Percentiles rank a stretch among this genome's conserved stretches.
These are phyloP conservation scores for Hapalemur alaotrensis DNA, from an alignment of 2,797 vertebrate species.

Conservation along the genomic window DNA sequence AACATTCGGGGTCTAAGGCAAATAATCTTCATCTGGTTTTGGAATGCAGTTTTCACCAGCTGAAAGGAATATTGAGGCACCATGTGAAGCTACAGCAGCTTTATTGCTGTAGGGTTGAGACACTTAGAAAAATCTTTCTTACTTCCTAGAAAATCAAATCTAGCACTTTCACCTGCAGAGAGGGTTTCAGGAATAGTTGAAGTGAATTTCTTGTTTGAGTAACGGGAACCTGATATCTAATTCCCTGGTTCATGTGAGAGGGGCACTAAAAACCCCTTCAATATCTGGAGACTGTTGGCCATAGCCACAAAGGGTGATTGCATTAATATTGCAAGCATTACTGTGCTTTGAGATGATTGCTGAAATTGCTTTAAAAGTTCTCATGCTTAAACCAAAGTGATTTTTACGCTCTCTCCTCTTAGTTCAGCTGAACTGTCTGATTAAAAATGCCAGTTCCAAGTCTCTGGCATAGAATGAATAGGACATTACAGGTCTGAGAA, in stretches of 20 bases:
- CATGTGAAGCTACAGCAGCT: background rate
- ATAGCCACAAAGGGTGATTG: background rate
- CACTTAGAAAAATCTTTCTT: constrained; percentile 35
- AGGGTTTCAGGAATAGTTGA: background rate
- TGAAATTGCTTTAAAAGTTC: constrained; percentile 39
- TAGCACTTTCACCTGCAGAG: background rate
- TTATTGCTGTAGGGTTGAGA: background rate
- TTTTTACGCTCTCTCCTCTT: background rate
- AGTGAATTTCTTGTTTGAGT: constrained; percentile 12
- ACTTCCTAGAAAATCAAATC: constrained; percentile 32
- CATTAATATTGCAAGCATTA: background rate
- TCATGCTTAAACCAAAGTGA: background rate
- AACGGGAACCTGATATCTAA: background rate
- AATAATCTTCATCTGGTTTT: background rate
- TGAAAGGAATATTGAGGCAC: background rate
- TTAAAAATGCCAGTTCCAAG: background rate
- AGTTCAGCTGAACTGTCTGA: background rate
- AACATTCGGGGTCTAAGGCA: background rate
- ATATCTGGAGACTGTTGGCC: background rate
- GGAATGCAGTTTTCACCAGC: background rate
- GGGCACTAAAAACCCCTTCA: background rate
- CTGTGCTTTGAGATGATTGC: background rate
- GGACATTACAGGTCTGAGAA: background rate
- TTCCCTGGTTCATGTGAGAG: background rate
- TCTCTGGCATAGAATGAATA: background rate